phyloP scores from a whole-genome alignment of 2,797 vertebrate species.

The Enteromius fasciolatus region DNA sequence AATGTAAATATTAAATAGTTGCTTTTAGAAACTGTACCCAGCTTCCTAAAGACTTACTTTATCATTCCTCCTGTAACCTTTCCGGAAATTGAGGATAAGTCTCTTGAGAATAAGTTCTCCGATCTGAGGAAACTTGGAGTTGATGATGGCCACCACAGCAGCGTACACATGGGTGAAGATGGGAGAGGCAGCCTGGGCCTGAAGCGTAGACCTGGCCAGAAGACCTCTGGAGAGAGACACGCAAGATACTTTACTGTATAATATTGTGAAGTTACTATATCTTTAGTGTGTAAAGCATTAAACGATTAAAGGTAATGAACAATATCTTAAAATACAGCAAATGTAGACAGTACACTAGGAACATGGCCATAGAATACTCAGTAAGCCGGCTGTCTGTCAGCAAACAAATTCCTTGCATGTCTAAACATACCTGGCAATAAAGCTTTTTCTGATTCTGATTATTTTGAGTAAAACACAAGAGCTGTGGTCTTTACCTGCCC shows the following conservation, averaged over 20 bases:
- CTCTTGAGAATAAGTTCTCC: slow-evolving; percentile 97
- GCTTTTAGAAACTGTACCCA: not conserved
- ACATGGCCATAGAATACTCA: not conserved
- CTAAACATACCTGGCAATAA: not conserved
- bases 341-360: not conserved
- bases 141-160: slow-evolving; percentile 94
- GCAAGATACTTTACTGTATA: not conserved
- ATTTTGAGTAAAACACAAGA: not conserved
- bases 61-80: slow-evolving; percentile 95
- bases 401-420: not conserved
- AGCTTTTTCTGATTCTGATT: not conserved
- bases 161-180: slow-evolving; percentile 97
- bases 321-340: too few relatives aligned
- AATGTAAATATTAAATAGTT: slow-evolving; percentile 1
- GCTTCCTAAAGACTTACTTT: slow-evolving; percentile 77
- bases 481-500: slow-evolving; percentile 81
- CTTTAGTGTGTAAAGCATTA: not conserved
- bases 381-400: not conserved
- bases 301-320: not conserved
- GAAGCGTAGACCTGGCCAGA: slow-evolving; percentile 88
- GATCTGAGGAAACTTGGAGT: slow-evolving; percentile 98
- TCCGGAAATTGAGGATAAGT: slow-evolving; percentile 93
- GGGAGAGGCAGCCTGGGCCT: slow-evolving; percentile 93
- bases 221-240: slow-evolving; percentile 79
- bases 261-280: not conserved